Evolutionary conservation across 2,888 invertebrate species (phyloP).

Genomic region (Penaeus monodon): DNA sequence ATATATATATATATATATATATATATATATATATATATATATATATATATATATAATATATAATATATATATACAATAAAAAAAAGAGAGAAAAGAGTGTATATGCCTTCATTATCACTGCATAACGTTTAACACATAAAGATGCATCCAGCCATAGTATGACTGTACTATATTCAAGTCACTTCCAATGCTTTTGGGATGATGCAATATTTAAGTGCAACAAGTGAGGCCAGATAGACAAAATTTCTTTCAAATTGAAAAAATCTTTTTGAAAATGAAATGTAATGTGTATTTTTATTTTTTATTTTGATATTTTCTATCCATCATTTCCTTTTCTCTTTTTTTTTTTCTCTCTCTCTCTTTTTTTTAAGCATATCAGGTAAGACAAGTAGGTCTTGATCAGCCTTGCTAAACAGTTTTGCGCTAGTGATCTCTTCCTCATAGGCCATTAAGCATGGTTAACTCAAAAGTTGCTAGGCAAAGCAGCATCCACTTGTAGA

Average conservation of each 20-base stretch:
- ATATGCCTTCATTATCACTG: no score
- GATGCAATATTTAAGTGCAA: slow-evolving; percentile 2
- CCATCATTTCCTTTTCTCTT: no score
- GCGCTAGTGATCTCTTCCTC: slow-evolving; percentile 27
- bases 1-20: background rate
- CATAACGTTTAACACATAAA: background rate
- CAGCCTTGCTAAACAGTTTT: slow-evolving; percentile 6
- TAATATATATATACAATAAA: slow-evolving; percentile 30
- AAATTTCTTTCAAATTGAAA: no score
- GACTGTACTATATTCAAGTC: slow-evolving; percentile 9
- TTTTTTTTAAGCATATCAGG: slow-evolving; percentile 13
- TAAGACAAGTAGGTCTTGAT: slow-evolving; percentile 13
- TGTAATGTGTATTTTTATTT: no score
- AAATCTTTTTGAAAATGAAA: no score
- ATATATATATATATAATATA: slow-evolving; percentile 35
- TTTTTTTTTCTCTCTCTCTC: no score
- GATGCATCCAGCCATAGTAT: background rate
- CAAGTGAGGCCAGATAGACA: background rate
- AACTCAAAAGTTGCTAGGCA: slow-evolving; percentile 16
- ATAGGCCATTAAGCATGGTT: background rate
- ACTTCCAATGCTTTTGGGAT: background rate
- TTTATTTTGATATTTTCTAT: no score
- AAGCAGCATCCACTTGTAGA: slow-evolving; percentile 23
- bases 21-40: slow-evolving; percentile 27
- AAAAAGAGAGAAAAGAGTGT: background rate